Base-by-base conservation (phyloP, 2,113 vertebrate genomes). In the Emydocephalus ijimae region DNA sequence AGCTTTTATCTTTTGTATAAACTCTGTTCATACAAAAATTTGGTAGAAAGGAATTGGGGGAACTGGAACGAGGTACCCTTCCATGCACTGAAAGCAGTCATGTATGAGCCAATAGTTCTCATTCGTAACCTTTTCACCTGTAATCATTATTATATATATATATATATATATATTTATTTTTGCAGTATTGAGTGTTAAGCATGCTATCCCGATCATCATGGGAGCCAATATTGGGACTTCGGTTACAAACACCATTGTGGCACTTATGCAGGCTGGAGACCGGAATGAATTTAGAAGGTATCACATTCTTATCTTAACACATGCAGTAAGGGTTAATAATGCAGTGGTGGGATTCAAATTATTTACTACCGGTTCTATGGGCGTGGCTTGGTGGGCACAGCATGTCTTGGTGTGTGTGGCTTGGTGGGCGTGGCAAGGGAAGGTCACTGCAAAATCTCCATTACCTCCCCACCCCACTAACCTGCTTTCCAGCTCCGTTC, bases 201-300 rank as follows among this genome's bases (percentile, higher is more conserved):
- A 98, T 1, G 99, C 98, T 0, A 98, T 99, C 95, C 99, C 99
- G 1, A 98, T 99, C 92, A 98, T 99, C 90, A 99, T 99, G 99
- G 99, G 99, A 3, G 98, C 99, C 93, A 99, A 99, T 95, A 99
- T 99, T 2, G 99, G 99, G 48, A 99, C 99, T 0, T 99, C 99
- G 0, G 97, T 99, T 95, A 99, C 99, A 95, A 99, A 99, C 97
- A 99, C 99, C 0, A 98, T 99, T 0, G 99, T 99, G 95, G 99
- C 99, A 0, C 98, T 99, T 94, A 99, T 99, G 99, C 99, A 99
- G 96, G 98, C 98, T 0, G 99, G 98, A 34, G 98, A 99, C 94
- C 97, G 99, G 88, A 98, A 98, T 29, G 99, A 99, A 95, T 99
- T 99, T 96, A 98, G 99, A 97, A 99, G 99, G 99, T 99, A 98